These are phyloP conservation scores for Gallinago solitaria DNA, from an alignment of 2,797 vertebrate species.

Conservation along the genomic window DNA sequence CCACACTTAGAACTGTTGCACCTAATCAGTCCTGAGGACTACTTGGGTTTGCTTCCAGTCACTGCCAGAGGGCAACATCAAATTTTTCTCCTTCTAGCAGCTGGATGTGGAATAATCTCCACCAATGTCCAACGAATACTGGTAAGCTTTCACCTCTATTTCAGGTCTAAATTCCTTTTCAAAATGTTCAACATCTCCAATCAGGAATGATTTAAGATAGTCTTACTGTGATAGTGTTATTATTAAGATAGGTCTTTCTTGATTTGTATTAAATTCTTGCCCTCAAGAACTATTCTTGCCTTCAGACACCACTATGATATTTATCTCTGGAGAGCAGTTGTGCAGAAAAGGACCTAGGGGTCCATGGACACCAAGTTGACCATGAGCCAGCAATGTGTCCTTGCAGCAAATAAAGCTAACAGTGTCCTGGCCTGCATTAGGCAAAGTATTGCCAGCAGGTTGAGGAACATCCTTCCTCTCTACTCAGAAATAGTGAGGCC, in stretches of 20 bases:
- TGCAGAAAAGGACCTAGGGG: not conserved
- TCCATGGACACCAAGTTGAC: not conserved
- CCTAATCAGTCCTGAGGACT: not conserved
- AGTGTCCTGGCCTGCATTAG: not conserved
- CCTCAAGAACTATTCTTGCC: not conserved
- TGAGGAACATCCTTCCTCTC: not conserved
- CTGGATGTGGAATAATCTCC: not conserved
- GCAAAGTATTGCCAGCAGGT: not conserved
- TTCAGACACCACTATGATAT: not conserved
- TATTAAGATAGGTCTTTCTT: not conserved
- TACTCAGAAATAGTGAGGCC: not conserved
- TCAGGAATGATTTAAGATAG: not conserved
- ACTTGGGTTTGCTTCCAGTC: not conserved
- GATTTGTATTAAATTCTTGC: not conserved
- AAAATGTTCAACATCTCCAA: not conserved
- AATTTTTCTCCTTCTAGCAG: not conserved
- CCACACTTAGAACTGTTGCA: not conserved
- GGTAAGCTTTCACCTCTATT: not conserved
- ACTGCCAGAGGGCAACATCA: not conserved
- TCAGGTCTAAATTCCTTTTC: not conserved
- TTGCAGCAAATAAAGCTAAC: not conserved
- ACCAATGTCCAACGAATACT: not conserved
- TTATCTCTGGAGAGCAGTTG: not conserved
- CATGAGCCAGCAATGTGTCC: not conserved
- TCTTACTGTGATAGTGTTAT: not conserved